Base-by-base conservation (phyloP, 1,140 invertebrate genomes). In the Wasmannia auropunctata region DNA sequence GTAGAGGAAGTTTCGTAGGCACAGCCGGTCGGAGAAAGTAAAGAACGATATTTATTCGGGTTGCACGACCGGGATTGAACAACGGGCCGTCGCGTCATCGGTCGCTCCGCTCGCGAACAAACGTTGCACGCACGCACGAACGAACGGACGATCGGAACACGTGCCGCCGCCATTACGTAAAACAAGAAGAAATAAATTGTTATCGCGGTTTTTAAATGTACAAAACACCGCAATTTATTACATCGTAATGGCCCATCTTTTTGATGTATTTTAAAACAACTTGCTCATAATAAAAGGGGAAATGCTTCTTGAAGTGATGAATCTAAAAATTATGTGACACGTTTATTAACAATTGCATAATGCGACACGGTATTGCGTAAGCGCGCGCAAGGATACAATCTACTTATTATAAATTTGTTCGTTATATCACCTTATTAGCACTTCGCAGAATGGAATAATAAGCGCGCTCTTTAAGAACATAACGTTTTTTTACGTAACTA, bases 11-110 rank as follows among this genome's bases (percentile, higher is more conserved):
- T 89, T 75, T 69, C 56, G 56, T 81, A 69, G 75, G 28, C 56
- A 56, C 25, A 84, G 40, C 43, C 28, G 46, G 22, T 22, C 37
- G 76, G 90, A 91, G 90, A 91, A 91, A 91, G 90, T 90, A 89
- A 72, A 85, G 58, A 76, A 88, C 77, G 88, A 87, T 80, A 88
- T 90, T 87, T 87, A 90, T 88, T 88, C 72, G 63, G 70, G 28
- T 67, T 86, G 81, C 74, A 80, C 84, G 49, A 31, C 63, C 51
- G 62, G n/a, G 49, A 86, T 58, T 40, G 65, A 83, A 86, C 58
- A 83, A 72, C 54, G 25, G 31, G 11, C n/a, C n/a, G 60, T 49
- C 43, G 79, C 37, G 67, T 58, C 79, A 72, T 72, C 25, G 37
- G 34, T 5, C n/a, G 37, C 34, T 65, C 11, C n/a, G n/a, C n/a